phyloP scores from a whole-genome alignment of 2,888 invertebrate species.

The Hartigia nigra region DNA sequence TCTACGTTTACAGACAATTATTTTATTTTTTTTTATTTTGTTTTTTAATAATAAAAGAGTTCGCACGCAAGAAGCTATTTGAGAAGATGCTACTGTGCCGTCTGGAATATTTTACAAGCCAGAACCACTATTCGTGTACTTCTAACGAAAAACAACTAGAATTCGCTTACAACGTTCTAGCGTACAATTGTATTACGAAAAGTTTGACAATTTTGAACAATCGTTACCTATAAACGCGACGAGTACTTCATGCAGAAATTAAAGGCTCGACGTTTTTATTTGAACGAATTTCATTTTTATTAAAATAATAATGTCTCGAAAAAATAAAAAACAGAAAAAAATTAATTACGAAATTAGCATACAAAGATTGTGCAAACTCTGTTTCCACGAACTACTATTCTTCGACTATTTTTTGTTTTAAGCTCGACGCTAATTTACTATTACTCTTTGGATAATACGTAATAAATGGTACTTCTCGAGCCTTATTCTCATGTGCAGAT shows the following conservation, averaged over 20 bases:
- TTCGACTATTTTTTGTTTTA: background rate
- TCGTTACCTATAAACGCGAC: background rate
- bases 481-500: background rate
- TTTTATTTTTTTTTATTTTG: slow-evolving; percentile 16
- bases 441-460: background rate
- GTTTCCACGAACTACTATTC: background rate
- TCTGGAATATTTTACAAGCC: background rate
- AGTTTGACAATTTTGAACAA: background rate
- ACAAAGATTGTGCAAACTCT: background rate
- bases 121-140: background rate
- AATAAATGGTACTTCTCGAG: background rate
- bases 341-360: background rate
- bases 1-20: slow-evolving; percentile 18
- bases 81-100: background rate
- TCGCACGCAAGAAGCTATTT: background rate
- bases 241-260: background rate
- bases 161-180: background rate
- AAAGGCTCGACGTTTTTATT: background rate
- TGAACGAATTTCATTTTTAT: background rate
- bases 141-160: background rate
- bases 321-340: background rate
- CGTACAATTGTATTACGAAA: background rate
- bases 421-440: background rate
- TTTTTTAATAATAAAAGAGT: slow-evolving; percentile 6
- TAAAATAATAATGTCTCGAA: background rate